Conservation (phyloP, 2,113 vertebrate genomes). For the Piliocolobus tephrosceles region DNA sequence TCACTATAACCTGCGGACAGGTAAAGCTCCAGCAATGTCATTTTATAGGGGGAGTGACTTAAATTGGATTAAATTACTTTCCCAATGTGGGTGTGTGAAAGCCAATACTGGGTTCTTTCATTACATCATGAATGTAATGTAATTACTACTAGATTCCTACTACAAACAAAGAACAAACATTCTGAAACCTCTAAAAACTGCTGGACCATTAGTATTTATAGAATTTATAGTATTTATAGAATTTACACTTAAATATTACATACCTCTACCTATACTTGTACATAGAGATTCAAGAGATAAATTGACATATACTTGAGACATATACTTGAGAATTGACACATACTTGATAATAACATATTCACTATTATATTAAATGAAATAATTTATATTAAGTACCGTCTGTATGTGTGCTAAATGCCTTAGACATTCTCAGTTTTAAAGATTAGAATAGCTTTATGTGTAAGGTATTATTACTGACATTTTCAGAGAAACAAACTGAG, state of each 20-base stretch:
- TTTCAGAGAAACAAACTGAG: not conserved
- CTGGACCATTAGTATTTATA: not conserved
- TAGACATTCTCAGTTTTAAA: not conserved
- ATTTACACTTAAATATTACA: not conserved
- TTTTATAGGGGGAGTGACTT: not conserved
- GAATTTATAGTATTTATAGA: not conserved
- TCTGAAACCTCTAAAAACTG: not conserved
- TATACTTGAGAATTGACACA: not conserved
- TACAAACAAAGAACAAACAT: not conserved
- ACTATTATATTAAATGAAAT: not conserved
- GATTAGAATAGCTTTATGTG: not conserved
- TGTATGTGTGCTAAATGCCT: not conserved
- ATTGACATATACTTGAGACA: not conserved
- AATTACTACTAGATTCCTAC: no score
- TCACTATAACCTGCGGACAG: not conserved
- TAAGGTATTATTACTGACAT: not conserved
- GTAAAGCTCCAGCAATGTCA: not conserved
- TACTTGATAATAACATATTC: no score
- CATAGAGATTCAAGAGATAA: not conserved
- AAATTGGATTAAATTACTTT: not conserved
- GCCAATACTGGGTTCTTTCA: not conserved
- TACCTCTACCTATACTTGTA: not conserved
- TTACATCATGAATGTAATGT: not conserved
- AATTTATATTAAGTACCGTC: not conserved
- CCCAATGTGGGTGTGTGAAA: not conserved